These are phyloP conservation scores for Etheostoma perlongum DNA, from an alignment of 2,797 vertebrate species.

Conservation along the genomic window DNA sequence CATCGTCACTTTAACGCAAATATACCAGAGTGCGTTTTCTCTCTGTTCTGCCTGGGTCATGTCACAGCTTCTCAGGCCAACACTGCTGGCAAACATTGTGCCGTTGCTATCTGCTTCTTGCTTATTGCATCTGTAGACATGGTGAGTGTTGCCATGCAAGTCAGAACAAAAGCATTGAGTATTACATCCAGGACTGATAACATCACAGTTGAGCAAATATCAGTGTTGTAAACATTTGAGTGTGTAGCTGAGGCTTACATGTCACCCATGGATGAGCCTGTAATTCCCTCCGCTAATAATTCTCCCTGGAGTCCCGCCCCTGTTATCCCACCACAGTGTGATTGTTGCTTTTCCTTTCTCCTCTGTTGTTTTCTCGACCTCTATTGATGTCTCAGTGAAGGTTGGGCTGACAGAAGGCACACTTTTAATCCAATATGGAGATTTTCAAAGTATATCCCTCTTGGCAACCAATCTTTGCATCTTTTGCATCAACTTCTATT, in stretches of 20 bases:
- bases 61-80: slow-evolving; percentile 67
- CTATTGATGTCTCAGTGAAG: slow-evolving; percentile 35
- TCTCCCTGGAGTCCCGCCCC: slow-evolving; percentile 65
- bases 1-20: slow-evolving; percentile 74
- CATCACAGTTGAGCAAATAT: slow-evolving; percentile 76
- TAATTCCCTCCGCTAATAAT: slow-evolving; percentile 74
- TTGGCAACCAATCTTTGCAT: slow-evolving; percentile 45
- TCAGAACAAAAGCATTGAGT: slow-evolving; percentile 79
- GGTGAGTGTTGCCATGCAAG: slow-evolving; percentile 65
- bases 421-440: slow-evolving; percentile 35
- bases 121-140: slow-evolving; percentile 75
- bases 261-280: slow-evolving; percentile 81
- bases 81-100: slow-evolving; percentile 62
- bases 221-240: slow-evolving; percentile 79
- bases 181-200: slow-evolving; percentile 75
- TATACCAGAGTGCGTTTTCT: slow-evolving; percentile 64
- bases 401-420: slow-evolving; percentile 3
- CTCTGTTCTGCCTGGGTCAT: slow-evolving; percentile 57
- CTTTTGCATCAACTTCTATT: slow-evolving; percentile 16
- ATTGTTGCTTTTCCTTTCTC: slow-evolving; percentile 18
- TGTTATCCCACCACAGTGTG: slow-evolving; percentile 41
- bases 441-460: slow-evolving; percentile 37
- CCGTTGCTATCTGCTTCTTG: slow-evolving; percentile 68
- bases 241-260: slow-evolving; percentile 73
- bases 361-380: slow-evolving; percentile 1